Base-by-base conservation (phyloP, 2,888 invertebrate species). In the Mycalesis mineus region DNA sequence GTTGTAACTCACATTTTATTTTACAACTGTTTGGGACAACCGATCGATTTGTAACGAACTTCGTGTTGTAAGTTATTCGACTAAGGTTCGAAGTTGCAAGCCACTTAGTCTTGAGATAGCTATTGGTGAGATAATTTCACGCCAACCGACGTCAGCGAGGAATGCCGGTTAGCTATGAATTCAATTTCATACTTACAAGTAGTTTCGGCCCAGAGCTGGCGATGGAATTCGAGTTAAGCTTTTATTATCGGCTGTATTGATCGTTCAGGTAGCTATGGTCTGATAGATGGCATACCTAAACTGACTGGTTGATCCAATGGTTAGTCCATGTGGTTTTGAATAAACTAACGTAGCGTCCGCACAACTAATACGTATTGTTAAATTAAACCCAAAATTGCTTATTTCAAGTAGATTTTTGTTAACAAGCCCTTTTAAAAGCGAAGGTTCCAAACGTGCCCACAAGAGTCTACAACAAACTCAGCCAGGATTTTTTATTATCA, bases 71-170 rank as follows among this genome's bases (percentile, higher is more conserved):
- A 47, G 47, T 47, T 47, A 47, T 47, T 47, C 47, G 33, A 47
- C 47, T 13, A 72, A 67, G 22, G 22, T 22, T 4, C 22, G 5
- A 65, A 69, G 72, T 75, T 74, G 71, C 72, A 64, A 68, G 74
- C 65, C 78, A 80, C 75, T 83, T 81, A 80, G 82, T 82, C 80
- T 77, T 42, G 64, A 71, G 74, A 79, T 76, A 75, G 80, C 82
- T 77, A 76, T 78, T 75, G 71, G 68, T 62, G 65, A 72, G 74
- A 82, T 82, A 82, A 85, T 82, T 83, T 84, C 77, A 81, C 78
- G 82, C 75, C 74, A 69, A 61, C 64, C 73, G 66, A 60, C 63
- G 60, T 61, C 65, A 65, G 65, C 62, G 55, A 58, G 68, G 65
- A 63, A 67, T 67, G 70, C 68, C 59, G 66, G 66, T 68, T 67